Evolutionary conservation across 2,888 invertebrate species (phyloP).

Genomic region (Ecliptopera silaceata): DNA sequence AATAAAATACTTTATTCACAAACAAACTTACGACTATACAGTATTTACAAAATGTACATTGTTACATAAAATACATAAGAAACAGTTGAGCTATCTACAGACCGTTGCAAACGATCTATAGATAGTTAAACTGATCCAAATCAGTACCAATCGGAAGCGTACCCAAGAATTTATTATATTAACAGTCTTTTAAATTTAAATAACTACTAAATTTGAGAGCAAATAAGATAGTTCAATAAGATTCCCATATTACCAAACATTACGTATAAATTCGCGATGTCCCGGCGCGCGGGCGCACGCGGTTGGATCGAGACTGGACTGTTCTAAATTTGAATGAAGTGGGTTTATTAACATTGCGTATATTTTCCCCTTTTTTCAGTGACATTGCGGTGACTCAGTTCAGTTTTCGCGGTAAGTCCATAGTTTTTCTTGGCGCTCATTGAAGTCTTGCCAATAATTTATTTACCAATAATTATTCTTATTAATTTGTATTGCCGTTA

Average conservation of each 20-base stretch:
- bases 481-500: not conserved
- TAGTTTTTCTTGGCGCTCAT: constrained; percentile 35
- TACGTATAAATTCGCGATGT: constrained; percentile 44
- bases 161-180: too few species aligned
- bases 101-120: too few species aligned
- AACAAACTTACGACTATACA: too few species aligned
- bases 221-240: constrained; percentile 32
- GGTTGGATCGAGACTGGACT: constrained; percentile 69
- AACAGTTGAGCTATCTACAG: too few species aligned
- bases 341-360: constrained; percentile 77
- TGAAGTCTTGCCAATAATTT: constrained; percentile 26
- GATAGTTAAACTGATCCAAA: too few species aligned
- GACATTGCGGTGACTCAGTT: constrained; percentile 66
- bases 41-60: too few species aligned
- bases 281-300: constrained; percentile 69
- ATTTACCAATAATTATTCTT: constrained; percentile 18
- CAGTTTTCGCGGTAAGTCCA: constrained; percentile 41
- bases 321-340: constrained; percentile 78
- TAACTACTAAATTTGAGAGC: too few species aligned
- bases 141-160: too few species aligned
- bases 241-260: constrained; percentile 48
- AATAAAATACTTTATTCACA: too few species aligned
- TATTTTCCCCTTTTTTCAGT: constrained; percentile 73
- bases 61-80: too few species aligned
- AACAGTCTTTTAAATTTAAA: too few species aligned